Base-by-base conservation (phyloP, 1,140 invertebrate genomes). In the Sesamia nonagrioides region DNA sequence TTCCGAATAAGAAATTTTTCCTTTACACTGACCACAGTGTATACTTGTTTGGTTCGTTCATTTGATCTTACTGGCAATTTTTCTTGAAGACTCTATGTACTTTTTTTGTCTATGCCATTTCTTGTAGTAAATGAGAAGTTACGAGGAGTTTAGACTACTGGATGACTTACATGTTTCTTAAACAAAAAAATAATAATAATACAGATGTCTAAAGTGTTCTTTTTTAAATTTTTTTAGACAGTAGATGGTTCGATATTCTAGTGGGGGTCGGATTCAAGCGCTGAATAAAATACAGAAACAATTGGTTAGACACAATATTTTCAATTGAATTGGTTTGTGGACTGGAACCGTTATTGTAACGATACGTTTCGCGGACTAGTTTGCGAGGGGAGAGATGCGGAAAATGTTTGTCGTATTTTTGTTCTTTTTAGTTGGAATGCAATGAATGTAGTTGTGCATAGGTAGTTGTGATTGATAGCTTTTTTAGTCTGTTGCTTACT, bases 1-100 rank as follows among this genome's bases (percentile, higher is more conserved):
- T 89, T 87, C 72, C 77, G 83, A 88, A 91, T 90, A 88, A 90
- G 87, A 89, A 86, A 83, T 87, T 89, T 90, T 91, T 90, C 85
- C 86, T 82, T 84, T 86, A 88, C 83, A 86, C 80, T 84, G 81
- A 80, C 85, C 89, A 91, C 86, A 91, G 88, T 52, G 27, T 84
- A 88, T 71, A 76, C 74, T 77, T 56, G 52, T 79, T 69, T 52
- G 40, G 54, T 52, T 48, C 8, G 33, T 66, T 33, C 5, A 40
- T 79, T 61, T 79, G 40, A 66, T 37, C 48, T 42, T 17, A 69
- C 79, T 84, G 80, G 35, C 21, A 63, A 79, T 72, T 83, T 80
- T 81, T 69, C 74, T 79, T 72, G 54, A 27, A 11, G 60, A 50
- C 72, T 77, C 13, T 69, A 79, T 50, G 35, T 35, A 52, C 15